These are phyloP conservation scores for Zygogramma bicolorata DNA, from an alignment of 2,888 invertebrate genomes.

Conservation along the genomic window DNA sequence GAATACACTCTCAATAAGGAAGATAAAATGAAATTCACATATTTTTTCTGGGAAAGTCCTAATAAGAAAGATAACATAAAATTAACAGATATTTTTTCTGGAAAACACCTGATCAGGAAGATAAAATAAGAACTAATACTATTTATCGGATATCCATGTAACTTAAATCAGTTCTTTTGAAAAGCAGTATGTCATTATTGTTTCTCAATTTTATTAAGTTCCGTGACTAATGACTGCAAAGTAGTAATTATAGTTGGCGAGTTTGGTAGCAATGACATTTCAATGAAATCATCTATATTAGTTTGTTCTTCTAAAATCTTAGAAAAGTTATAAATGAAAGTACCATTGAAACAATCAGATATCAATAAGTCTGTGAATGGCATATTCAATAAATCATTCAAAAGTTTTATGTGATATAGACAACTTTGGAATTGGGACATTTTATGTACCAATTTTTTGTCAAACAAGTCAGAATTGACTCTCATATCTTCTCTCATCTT, in stretches of 20 bases:
- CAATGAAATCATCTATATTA: neutral
- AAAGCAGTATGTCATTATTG: no score
- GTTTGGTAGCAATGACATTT: neutral
- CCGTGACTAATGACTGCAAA: neutral
- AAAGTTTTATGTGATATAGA: neutral
- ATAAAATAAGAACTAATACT: no score
- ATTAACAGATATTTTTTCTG: no score
- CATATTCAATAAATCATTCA: neutral
- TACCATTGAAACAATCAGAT: slow-evolving; percentile 4
- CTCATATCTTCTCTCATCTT: neutral
- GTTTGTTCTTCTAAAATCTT: neutral
- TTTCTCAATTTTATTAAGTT: neutral
- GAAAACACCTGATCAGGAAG: no score
- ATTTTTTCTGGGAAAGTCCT: no score
- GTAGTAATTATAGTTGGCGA: neutral
- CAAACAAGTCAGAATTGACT: neutral
- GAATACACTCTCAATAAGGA: no score
- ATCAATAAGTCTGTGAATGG: neutral
- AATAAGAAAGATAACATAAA: no score
- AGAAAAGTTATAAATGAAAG: neutral
- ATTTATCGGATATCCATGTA: no score
- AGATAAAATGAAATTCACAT: no score
- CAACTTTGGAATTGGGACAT: neutral
- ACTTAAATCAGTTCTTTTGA: no score
- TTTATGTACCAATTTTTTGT: neutral